Conservation (phyloP, 2,797 vertebrate genomes). For the Tapera naevia region DNA sequence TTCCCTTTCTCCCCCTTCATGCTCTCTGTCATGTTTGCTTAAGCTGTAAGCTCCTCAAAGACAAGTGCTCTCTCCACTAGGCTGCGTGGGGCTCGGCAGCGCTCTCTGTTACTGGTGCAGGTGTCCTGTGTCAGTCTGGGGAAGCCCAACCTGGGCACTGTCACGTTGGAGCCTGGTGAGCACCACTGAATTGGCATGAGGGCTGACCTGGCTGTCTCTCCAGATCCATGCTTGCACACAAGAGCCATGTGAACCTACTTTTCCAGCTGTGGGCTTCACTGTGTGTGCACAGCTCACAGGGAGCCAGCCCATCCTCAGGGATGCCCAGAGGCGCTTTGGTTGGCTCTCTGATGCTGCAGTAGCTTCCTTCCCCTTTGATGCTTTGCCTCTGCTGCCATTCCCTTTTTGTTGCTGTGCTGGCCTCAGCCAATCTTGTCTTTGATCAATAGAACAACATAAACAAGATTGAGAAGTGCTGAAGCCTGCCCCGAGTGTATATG, state of each 20-base stretch:
- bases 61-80: neutral
- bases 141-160: neutral
- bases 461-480: neutral
- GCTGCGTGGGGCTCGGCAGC: neutral
- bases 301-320: neutral
- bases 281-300: neutral
- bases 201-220: neutral
- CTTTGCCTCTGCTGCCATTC: neutral
- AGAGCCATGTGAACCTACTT: fast-evolving
- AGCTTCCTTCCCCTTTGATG: neutral
- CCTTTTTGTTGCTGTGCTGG: neutral
- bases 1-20: neutral
- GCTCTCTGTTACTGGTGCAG: neutral
- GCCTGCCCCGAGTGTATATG: neutral
- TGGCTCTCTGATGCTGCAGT: neutral
- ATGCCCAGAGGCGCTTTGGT: neutral
- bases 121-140: neutral
- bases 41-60: neutral
- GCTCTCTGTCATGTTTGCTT: neutral
- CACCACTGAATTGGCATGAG: fast-evolving
- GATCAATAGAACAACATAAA: slow-evolving; percentile 47
- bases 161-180: neutral
- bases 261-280: neutral
- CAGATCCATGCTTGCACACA: fast-evolving
- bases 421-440: neutral